Evolutionary conservation across 1,140 invertebrate species (phyloP), one percentile per base, ranked within the genome.

Genomic region (Piezodorus guildinii): DNA sequence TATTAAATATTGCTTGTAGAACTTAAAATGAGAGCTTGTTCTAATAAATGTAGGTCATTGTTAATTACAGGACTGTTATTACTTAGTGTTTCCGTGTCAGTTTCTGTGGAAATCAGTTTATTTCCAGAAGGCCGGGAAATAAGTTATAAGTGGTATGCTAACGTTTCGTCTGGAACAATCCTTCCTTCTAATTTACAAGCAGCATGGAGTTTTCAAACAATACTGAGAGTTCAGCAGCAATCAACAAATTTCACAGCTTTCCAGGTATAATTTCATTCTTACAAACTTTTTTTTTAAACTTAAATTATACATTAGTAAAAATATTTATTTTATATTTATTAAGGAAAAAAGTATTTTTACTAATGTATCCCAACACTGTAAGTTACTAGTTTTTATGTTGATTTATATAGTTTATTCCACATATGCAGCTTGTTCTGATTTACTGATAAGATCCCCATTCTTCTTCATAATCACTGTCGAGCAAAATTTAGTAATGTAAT

Each of bases 151-250:
- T 52, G 49, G 49, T 19, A 8, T 21, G 49, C 49, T 8, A 52
- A 21, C 16, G 49, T 52, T 21, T 19, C 49, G 9, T 21, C 49
- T 4, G 49, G 49, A 19, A 52, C 49, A 19, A 25, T 8, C 6
- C 49, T 52, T 6, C 49, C 49, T 19, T 21, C 49, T 6, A 16
- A 52, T 3, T 52, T 52, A 52, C 17, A 25, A 19, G 17, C 49
- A 52, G n/a, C 49, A 52, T 52, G 49, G 49, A 25, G 23, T 25
- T 52, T 52, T 19, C 17, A 52, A 52, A 16, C 49, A 12, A 52
- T 25, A 21, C 9, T 52, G 23, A 52, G 9, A 21, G 49, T 52
- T 6, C 49, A 52, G 23, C 49, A 52, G 23, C 49, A 52, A 12
- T 25, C 17, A 9, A 25, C 17, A 21, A 52, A 52, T 25, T 19